Conservation (phyloP, 2,797 vertebrate genomes). For the Acridotheres tristis region DNA sequence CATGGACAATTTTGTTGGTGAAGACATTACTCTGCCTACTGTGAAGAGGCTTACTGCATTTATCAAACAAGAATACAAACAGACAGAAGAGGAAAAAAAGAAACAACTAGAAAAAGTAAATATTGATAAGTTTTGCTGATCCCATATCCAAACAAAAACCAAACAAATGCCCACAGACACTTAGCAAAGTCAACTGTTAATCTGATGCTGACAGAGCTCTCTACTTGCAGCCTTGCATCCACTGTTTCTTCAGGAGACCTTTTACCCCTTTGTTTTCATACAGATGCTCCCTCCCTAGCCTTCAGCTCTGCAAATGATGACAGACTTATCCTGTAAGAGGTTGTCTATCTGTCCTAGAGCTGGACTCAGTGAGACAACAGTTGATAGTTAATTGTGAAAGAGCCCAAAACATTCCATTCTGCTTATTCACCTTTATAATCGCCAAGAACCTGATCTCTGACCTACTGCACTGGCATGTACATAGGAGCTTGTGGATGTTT, state of each 20-base stretch:
- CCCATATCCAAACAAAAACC: background rate
- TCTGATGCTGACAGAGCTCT: background rate
- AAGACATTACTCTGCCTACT: constrained; percentile 21
- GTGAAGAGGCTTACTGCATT: constrained; percentile 67
- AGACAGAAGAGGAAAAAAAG: constrained; percentile 77
- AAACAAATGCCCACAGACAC: background rate
- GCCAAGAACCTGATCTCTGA: constrained; percentile 26
- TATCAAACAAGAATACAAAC: constrained; percentile 70
- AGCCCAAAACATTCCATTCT: constrained; percentile 37
- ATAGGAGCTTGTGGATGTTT: background rate
- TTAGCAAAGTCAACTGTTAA: background rate
- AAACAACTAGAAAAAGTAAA: constrained; percentile 71
- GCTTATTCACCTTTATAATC: constrained; percentile 30
- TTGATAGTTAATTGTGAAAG: constrained; percentile 39
- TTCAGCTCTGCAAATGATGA: constrained; percentile 27
- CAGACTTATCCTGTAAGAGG: background rate
- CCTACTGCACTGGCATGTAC: background rate
- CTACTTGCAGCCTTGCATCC: background rate
- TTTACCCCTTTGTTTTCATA: background rate
- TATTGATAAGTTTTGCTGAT: constrained; percentile 21
- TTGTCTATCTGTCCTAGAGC: constrained; percentile 24
- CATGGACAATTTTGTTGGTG: constrained; percentile 77
- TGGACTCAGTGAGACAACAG: background rate
- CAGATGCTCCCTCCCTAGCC: background rate
- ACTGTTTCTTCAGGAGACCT: background rate